These are phyloP conservation scores for Gallinago media DNA, from an alignment of 2,113 vertebrate genomes.

Conservation along the genomic window DNA sequence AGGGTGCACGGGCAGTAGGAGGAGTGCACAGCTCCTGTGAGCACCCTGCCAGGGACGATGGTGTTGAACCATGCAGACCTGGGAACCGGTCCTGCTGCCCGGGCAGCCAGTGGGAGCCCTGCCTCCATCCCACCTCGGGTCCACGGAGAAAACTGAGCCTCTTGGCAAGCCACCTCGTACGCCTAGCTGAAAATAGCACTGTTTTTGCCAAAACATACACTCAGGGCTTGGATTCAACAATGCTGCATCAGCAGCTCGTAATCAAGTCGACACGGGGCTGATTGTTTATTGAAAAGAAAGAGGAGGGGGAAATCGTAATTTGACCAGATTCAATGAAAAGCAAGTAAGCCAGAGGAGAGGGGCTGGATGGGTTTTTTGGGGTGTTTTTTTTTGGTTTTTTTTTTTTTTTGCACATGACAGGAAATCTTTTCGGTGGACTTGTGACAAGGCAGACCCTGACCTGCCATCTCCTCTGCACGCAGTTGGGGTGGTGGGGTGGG, in stretches of 20 bases:
- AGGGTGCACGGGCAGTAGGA: rapidly evolving
- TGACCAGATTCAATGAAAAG: conserved; percentile 11
- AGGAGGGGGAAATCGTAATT: neutral
- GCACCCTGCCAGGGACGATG: rapidly evolving
- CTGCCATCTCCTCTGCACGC: neutral
- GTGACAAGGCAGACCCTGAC: neutral
- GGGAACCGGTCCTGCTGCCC: neutral
- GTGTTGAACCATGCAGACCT: neutral
- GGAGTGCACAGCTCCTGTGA: no score
- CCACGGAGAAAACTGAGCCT: neutral
- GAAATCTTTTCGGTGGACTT: neutral
- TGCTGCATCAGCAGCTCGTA: conserved; percentile 52
- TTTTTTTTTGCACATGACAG: neutral
- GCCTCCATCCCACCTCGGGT: neutral
- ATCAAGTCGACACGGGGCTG: conserved; percentile 42
- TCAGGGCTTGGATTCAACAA: conserved; percentile 36
- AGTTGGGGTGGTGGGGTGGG: neutral
- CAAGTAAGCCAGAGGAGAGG: neutral
- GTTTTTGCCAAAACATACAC: conserved; percentile 58
- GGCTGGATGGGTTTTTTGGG: neutral
- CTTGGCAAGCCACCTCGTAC: conserved; percentile 21
- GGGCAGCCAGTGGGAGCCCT: neutral
- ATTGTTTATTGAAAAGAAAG: conserved; percentile 41
- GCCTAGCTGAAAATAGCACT: conserved; percentile 13
- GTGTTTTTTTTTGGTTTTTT: neutral